Conservation (phyloP, 1,140 invertebrate genomes). For the Lethocerus indicus region DNA sequence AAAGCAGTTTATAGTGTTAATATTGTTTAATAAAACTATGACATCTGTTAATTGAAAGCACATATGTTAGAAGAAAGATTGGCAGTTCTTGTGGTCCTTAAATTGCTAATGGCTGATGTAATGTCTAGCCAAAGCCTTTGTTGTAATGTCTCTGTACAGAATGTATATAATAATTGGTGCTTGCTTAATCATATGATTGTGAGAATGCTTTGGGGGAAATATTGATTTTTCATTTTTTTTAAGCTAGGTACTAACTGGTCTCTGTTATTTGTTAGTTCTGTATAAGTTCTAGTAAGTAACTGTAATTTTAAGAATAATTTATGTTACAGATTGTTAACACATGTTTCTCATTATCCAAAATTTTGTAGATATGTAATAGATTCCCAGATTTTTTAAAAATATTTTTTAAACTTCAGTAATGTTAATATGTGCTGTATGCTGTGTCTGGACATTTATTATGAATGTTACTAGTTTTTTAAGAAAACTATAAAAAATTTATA, state of each 20-base stretch:
- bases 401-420: too few species aligned
- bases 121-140: background rate
- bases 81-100: background rate
- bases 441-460: too few species aligned
- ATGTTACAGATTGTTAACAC: too few species aligned
- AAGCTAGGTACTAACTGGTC: conserved; percentile 1
- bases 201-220: conserved; percentile 7
- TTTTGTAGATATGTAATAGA: too few species aligned
- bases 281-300: conserved; percentile 7
- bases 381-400: conserved; percentile 1
- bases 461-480: too few species aligned
- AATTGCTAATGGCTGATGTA: background rate
- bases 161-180: conserved; percentile 9
- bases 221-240: conserved; percentile 4
- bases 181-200: conserved; percentile 4
- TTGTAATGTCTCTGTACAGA: conserved; percentile 4
- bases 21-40: background rate
- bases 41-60: background rate
- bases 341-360: too few species aligned
- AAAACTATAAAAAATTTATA: too few species aligned
- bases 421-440: too few species aligned
- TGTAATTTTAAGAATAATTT: too few species aligned
- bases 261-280: conserved; percentile 6
- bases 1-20: background rate
- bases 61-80: background rate